Conservation (phyloP, 2,888 invertebrate genomes). For the Parochlus steinenii region DNA sequence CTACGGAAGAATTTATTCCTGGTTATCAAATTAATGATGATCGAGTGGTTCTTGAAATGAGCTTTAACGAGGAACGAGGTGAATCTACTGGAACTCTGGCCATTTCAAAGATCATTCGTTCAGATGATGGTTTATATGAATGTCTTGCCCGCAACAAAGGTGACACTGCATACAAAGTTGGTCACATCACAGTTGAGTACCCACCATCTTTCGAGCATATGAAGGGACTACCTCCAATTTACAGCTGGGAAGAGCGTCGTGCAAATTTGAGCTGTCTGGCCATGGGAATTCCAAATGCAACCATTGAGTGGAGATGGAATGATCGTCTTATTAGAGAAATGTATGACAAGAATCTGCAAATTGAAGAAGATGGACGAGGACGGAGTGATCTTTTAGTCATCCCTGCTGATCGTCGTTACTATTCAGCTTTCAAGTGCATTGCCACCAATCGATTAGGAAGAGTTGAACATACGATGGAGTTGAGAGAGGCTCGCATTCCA, state of each 20-base stretch:
- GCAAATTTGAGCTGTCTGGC: conserved; percentile 78
- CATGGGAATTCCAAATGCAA: conserved; percentile 82
- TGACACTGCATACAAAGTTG: conserved; percentile 56
- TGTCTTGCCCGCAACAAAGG: conserved; percentile 71
- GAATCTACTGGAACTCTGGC: conserved; percentile 49
- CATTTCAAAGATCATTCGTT: conserved; percentile 45
- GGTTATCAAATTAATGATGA: conserved; percentile 49
- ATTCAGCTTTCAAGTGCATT: conserved; percentile 62
- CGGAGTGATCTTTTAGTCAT: conserved; percentile 51
- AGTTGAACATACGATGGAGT: conserved; percentile 45
- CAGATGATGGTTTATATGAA: conserved; percentile 77
- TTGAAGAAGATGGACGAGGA: conserved; percentile 51
- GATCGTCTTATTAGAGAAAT: conserved; percentile 35
- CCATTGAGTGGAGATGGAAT: conserved; percentile 66
- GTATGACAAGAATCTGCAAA: conserved; percentile 37
- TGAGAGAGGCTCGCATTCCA: conserved; percentile 60
- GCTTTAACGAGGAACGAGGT: conserved; percentile 34
- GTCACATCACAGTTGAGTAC: conserved; percentile 70
- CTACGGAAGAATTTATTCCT: conserved; percentile 40
- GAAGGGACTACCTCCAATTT: conserved; percentile 52
- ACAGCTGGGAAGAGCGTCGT: conserved; percentile 66
- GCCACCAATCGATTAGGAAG: conserved; percentile 63
- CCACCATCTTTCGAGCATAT: conserved; percentile 60
- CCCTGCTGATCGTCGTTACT: conserved; percentile 47
- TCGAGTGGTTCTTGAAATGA: conserved; percentile 45